phyloP scores from a whole-genome alignment of 2,888 invertebrate species.

The Pristionchus arcanus region DNA sequence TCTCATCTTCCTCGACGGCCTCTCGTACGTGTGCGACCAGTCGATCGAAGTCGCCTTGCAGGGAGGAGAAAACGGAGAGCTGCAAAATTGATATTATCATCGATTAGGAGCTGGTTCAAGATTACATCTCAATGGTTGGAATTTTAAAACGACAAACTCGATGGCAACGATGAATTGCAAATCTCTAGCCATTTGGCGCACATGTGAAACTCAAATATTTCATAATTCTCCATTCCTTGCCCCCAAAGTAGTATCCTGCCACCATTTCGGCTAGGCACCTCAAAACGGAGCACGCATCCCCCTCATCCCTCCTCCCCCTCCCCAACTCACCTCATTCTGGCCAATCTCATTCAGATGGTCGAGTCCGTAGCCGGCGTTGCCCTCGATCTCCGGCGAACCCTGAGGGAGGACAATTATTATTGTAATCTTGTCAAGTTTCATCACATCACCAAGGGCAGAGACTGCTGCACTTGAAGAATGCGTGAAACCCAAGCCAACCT shows the following conservation, averaged over 20 bases:
- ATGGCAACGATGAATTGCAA: background rate
- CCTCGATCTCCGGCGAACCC: slow-evolving; percentile 31
- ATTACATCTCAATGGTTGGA: too few species aligned
- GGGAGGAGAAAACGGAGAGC: slow-evolving; percentile 51
- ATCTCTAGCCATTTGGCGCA: background rate
- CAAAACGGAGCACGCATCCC: too few species aligned
- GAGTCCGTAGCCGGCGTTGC: slow-evolving; percentile 43
- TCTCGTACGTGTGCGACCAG: slow-evolving; percentile 49
- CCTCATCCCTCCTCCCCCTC: too few species aligned
- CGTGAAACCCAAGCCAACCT: too few species aligned
- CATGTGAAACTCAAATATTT: background rate
- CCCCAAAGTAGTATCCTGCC: too few species aligned
- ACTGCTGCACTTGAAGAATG: too few species aligned
- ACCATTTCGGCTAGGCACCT: too few species aligned
- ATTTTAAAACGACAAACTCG: too few species aligned
- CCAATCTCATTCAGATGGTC: background rate
- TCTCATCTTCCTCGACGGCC: slow-evolving; percentile 48
- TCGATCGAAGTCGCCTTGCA: slow-evolving; percentile 56
- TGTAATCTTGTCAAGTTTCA: too few species aligned
- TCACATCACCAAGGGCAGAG: too few species aligned
- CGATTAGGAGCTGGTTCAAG: too few species aligned
- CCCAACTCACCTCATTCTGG: slow-evolving; percentile 45
- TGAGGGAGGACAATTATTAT: background rate
- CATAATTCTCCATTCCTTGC: too few species aligned
- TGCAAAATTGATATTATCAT: background rate